Evolutionary conservation across 2,888 invertebrate species (phyloP).

Genomic region (Exocentrus adspersus): DNA sequence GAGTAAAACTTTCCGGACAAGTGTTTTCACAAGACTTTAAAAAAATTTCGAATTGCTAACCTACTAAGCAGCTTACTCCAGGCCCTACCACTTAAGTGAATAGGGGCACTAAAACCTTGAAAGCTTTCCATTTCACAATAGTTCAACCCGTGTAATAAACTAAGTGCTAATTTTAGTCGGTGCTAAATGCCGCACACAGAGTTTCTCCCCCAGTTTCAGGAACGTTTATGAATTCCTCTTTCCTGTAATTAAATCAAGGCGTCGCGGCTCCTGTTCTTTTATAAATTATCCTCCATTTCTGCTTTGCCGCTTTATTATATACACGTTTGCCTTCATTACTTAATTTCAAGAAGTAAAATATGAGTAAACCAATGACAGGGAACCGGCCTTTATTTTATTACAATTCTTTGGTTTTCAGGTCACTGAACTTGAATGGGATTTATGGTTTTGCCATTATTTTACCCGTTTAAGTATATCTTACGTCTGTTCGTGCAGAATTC

Average conservation of each 20-base stretch:
- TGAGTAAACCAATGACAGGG: not conserved
- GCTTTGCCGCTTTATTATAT: conserved; percentile 25
- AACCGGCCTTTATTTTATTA: too few species aligned
- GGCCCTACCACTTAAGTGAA: not conserved
- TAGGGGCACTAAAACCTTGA: not conserved
- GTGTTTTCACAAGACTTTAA: too few species aligned
- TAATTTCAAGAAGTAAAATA: conserved; percentile 6
- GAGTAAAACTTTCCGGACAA: too few species aligned
- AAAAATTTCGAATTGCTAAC: too few species aligned
- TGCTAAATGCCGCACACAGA: conserved; percentile 9
- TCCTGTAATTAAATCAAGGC: conserved; percentile 31
- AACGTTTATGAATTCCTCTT: conserved; percentile 30
- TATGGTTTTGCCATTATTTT: too few species aligned
- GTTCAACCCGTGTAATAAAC: conserved; percentile 6
- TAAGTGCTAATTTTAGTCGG: conserved; percentile 6
- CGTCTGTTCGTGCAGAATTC: too few species aligned
- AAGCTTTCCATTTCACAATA: conserved; percentile 3
- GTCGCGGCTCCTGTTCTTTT: conserved; percentile 25
- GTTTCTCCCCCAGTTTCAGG: conserved; percentile 8
- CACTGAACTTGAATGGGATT: too few species aligned
- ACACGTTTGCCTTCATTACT: conserved; percentile 23
- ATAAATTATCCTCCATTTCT: conserved; percentile 28
- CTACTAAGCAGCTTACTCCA: too few species aligned
- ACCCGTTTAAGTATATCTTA: too few species aligned
- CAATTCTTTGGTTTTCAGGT: too few species aligned